Evolutionary conservation across 1,140 invertebrate species (phyloP), one percentile per base, ranked within the genome.

Genomic region (Hetaerina americana): DNA sequence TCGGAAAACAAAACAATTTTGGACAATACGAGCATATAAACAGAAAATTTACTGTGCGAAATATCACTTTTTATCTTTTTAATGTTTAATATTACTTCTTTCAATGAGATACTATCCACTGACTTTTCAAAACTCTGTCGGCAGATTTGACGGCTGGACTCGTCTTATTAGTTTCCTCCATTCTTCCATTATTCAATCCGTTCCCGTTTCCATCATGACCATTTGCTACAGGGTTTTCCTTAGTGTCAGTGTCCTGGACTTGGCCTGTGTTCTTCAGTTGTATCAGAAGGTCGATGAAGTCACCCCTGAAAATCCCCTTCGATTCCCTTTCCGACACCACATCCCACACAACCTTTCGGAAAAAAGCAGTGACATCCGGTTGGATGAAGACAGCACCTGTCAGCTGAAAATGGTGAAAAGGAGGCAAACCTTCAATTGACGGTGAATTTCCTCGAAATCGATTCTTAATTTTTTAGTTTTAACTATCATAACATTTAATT

Each of bases 251-350:
- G 1, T 57, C 82, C 25, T 79, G 82, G 72, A 82, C 79, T 74
- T 76, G 82, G 28, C 78, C 84, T 71, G 80, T 85, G 76, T 84
- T 82, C 70, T 81, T 80, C 3, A 87, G 72, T 25, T 88, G 83
- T 12, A 86, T 82, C 2, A 87, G 75, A 26, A 86, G 75, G 70
- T 87, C 84, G 72, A 87, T 74, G 73, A 86, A 83, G 76, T 87
- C 86, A 71, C 83, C 82, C 70, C 85, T 79, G 0, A 76, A 75
- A 24, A 86, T 75, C 8, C 82, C 81, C 66, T 85, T 79, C 22
- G 80, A 77, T 74, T 84, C 82, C 0, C 85, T 76, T 75, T 83
- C 81, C 26, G 82, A 78, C 6, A 87, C 80, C 0, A 83, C 85
- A 24, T 87, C 81, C 74, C 82, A 81, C 3, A 88, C 84, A 5